Percentiles rank a stretch among this genome's conserved stretches.
These are phyloP conservation scores for Onychomys arenicola DNA, from an alignment of 2,797 vertebrate genomes.

Conservation along the genomic window DNA sequence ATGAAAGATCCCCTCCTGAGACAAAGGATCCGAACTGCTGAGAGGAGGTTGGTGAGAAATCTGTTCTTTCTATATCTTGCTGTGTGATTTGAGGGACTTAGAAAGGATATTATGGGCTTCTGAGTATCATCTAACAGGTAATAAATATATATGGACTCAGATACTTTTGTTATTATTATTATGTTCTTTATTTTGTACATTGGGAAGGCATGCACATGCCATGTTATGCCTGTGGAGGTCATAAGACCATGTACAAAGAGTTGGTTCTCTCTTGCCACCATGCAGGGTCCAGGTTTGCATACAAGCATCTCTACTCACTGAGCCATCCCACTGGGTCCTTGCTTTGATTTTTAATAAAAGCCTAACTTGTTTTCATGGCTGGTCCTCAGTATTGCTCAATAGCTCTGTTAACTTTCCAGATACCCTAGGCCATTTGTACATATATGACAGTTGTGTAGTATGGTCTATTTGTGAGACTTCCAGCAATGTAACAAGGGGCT, in stretches of 20 bases:
- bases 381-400: not conserved
- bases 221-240: not conserved
- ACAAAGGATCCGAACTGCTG: conserved; percentile 35
- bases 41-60: conserved; percentile 42
- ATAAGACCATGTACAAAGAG: too few relatives aligned
- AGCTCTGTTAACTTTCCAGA: not conserved
- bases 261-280: not conserved
- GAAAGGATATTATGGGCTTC: conserved; percentile 49
- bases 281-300: not conserved
- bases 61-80: conserved; percentile 62
- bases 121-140: conserved; percentile 20
- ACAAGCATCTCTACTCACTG: not conserved
- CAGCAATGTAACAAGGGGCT: not conserved
- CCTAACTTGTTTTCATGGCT: not conserved
- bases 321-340: too few relatives aligned
- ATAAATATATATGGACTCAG: conserved; percentile 48
- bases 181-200: not conserved
- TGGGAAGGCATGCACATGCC: not conserved
- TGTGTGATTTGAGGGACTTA: conserved; percentile 26
- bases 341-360: not conserved
- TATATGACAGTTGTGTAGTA: not conserved
- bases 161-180: not conserved
- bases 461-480: not conserved
- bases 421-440: not conserved
- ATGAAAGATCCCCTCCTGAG: conserved; percentile 18